Percentiles rank a stretch among this genome's conserved stretches.
These are phyloP conservation scores for Dendroctonus ponderosae DNA, from an alignment of 1,140 invertebrate genomes.

Conservation along the genomic window DNA sequence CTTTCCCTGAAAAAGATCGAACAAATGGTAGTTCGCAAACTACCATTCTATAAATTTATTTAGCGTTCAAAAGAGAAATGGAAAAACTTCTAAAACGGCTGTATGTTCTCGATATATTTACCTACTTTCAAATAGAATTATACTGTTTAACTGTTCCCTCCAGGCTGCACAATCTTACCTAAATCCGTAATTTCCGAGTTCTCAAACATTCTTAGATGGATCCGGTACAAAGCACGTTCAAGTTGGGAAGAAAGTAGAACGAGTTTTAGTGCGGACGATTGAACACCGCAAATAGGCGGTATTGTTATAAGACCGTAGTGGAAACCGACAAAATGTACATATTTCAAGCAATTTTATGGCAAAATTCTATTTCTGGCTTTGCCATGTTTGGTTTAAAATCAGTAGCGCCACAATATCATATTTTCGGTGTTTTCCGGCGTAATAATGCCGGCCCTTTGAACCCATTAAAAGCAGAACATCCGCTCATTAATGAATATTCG, in stretches of 20 bases:
- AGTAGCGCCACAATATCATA: not conserved
- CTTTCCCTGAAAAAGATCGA: no score
- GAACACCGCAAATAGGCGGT: conserved; percentile 22
- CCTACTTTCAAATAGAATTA: no score
- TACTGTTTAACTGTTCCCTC: no score
- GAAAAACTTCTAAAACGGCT: no score
- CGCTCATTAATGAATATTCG: no score
- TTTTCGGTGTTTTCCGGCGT: no score
- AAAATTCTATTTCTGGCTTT: conserved; percentile 6
- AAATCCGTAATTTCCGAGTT: conserved; percentile 2
- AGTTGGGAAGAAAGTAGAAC: conserved; percentile 8
- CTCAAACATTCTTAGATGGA: conserved; percentile 1
- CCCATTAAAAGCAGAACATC: no score
- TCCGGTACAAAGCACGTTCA: conserved; percentile 4
- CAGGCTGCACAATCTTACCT: not conserved
- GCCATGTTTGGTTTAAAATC: conserved; percentile 3
- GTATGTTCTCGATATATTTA: no score
- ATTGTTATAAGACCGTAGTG: conserved; percentile 10
- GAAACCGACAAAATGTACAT: conserved; percentile 13
- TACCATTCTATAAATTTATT: no score
- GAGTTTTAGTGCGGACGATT: conserved; percentile 20
- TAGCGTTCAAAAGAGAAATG: no score
- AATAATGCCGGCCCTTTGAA: no score
- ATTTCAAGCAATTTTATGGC: conserved; percentile 16
- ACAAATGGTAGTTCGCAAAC: no score